Percentiles rank a stretch among this genome's conserved stretches.
Conservation (phyloP, 2,888 invertebrate genomes). For the Euphydryas editha region DNA sequence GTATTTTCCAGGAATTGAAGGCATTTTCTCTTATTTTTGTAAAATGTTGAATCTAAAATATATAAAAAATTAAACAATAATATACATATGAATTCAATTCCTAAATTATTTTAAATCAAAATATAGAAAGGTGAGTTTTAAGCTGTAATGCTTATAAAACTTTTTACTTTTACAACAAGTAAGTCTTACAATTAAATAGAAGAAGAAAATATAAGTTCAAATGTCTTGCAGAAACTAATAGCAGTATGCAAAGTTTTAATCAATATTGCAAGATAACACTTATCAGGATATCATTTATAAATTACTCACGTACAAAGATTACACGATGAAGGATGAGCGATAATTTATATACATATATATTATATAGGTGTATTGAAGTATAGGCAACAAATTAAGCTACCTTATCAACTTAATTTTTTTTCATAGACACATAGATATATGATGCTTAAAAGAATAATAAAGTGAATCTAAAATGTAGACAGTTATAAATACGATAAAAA, state of each 20-base stretch:
- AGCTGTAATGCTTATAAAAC: neutral
- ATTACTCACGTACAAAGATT: constrained; percentile 38
- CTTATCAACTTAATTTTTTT: neutral
- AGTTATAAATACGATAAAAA: neutral
- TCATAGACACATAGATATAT: neutral
- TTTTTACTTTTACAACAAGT: too few species aligned
- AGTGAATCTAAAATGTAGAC: neutral
- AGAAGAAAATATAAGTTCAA: neutral
- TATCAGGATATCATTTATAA: constrained; percentile 23
- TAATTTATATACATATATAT: constrained; percentile 6
- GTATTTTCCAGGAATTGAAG: constrained; percentile 84
- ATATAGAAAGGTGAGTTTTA: neutral
- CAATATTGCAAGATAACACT: constrained; percentile 26
- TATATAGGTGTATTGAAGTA: neutral
- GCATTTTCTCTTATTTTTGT: constrained; percentile 65
- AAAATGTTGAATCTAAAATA: constrained; percentile 5
- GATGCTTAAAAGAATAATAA: neutral
- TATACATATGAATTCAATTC: neutral
- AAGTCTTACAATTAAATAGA: neutral
- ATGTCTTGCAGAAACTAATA: neutral
- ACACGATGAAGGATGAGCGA: constrained; percentile 13
- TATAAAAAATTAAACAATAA: neutral
- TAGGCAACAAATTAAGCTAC: neutral
- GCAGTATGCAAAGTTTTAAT: constrained; percentile 11
- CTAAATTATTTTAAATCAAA: neutral